Conservation (phyloP, 1,140 invertebrate species). For the Scaptomyza hsui region DNA sequence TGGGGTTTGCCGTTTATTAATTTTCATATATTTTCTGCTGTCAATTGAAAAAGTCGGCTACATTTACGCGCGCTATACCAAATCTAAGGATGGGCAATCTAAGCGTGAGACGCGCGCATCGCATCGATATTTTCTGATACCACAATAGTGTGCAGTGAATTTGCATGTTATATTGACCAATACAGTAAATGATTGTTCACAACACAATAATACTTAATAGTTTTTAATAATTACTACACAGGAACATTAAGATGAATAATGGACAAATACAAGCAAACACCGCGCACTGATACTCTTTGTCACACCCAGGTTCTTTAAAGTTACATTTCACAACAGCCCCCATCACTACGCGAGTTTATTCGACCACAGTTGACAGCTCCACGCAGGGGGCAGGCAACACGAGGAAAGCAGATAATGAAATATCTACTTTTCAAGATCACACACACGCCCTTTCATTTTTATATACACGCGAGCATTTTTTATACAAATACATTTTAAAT, state of each 20-base stretch:
- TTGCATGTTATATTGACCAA: no score
- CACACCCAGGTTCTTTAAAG: constrained; percentile 7
- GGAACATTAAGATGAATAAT: background rate
- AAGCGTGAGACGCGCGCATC: background rate
- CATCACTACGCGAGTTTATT: constrained; percentile 25
- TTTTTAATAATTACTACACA: no score
- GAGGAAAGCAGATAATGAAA: constrained; percentile 42
- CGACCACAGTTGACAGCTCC: constrained; percentile 26
- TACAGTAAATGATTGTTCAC: background rate
- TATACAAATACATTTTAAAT: constrained; percentile 31
- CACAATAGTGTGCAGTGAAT: background rate
- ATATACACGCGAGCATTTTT: constrained; percentile 11
- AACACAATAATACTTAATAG: background rate
- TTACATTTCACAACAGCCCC: constrained; percentile 5
- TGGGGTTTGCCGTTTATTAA: background rate
- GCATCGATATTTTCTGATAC: background rate
- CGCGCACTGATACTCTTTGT: background rate
- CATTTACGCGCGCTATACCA: constrained; percentile 4
- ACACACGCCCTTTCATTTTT: constrained; percentile 30
- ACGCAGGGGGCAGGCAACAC: constrained; percentile 42
- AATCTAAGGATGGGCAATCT: constrained; percentile 17
- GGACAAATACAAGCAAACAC: background rate
- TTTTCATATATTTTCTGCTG: background rate
- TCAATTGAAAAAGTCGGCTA: constrained; percentile 14
- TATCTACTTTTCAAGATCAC: constrained; percentile 26